Base-by-base conservation (phyloP, 2,888 invertebrate species). In the Hirtodrosophila histrioides region DNA sequence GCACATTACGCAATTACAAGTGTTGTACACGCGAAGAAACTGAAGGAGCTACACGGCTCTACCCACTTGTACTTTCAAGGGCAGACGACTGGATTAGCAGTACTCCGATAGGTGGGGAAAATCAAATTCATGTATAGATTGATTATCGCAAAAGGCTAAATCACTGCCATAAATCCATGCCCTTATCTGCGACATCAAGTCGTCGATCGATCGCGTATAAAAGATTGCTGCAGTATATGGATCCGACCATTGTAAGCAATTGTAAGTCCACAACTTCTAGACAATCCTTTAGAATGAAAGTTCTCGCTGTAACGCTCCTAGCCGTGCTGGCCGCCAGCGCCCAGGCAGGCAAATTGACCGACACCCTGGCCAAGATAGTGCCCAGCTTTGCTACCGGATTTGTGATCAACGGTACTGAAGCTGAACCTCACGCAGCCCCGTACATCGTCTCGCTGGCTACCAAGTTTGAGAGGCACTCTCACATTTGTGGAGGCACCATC, bases 401-500 rank as follows among this genome's bases (percentile, higher is more conserved):
- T 33, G 82, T 91, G 57, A 89, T 91, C 68, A 90, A 91, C 41
- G 91, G 91, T 36, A 73, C 86, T 36, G 87, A 91, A 4, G 92
- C 93, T 0, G 24, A n/a, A 0, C 89, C 90, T 5, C 91, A 92
- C 50, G 72, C 90, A 6, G 92, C 92, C 5, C 93, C 93, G 0
- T 92, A 92, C 73, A 92, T 92, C 43, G 90, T 92, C 1, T 92
- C 93, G 1, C 53, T 93, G 48, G 87, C 70, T 79, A 83, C 68
- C 1, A 84, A 43, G 0, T 60, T 39, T 23, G 44, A 9, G 0
- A 82, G 69, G 4, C 88, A 87, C 49, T 27, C 89, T 1, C 93
- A 93, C 75, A 75, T 86, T 17, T 93, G 93, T 50, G 93, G 92
- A 11, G 93, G 92, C 9, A 90, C 92, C 43, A 90, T 93, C 73